Evolutionary conservation across 2,797 vertebrate genomes (phyloP), one percentile per base, ranked within the genome.

Genomic region (Hemitrygon akajei): DNA sequence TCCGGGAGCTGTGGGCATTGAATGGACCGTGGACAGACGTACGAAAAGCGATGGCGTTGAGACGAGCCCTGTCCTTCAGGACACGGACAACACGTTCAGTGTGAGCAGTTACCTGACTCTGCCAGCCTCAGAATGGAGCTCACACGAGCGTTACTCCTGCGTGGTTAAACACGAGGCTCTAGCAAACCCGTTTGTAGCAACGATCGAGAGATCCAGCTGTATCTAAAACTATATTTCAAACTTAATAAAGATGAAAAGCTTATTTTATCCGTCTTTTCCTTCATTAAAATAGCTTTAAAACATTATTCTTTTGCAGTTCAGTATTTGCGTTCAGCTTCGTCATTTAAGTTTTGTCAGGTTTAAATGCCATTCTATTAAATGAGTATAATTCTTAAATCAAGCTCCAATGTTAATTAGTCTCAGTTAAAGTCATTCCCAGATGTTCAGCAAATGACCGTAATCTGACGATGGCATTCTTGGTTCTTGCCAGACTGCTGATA

Each of bases 31-130:
- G 0, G 81, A 84, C 25, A 40, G 47, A 40, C 56, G 81, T 58
- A 40, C 56, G 7, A 84, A 9, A 18, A 47, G 11, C 10, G 30
- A 58, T 34, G 93, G 93, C 20, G 93, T 63, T 63, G 56, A 58
- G 27, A 93, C 93, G 5, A 80, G 71, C 47, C 25, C 7, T 2
- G 1, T 80, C 40, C 37, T n/a, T 20, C 93, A 66, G 58, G 30
- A 47, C n/a, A 25, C 47, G 18, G 79, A 93, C 93, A 93, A 93
- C 93, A 93, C 60, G 11, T 93, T 82, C 93, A 63, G 77, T 80
- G 81, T 66, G 56, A 93, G 80, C 93, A 93, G 93, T 82, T 82
- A 63, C 27, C 93, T 93, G 58, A 93, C 56, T 40, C 93, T 93
- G 93, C 11, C 93, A 34, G 79, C 58, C 76, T 22, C 81, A 84